These are phyloP conservation scores for Malurus splendens DNA, from an alignment of 2,797 vertebrate species.

Conservation along the genomic window DNA sequence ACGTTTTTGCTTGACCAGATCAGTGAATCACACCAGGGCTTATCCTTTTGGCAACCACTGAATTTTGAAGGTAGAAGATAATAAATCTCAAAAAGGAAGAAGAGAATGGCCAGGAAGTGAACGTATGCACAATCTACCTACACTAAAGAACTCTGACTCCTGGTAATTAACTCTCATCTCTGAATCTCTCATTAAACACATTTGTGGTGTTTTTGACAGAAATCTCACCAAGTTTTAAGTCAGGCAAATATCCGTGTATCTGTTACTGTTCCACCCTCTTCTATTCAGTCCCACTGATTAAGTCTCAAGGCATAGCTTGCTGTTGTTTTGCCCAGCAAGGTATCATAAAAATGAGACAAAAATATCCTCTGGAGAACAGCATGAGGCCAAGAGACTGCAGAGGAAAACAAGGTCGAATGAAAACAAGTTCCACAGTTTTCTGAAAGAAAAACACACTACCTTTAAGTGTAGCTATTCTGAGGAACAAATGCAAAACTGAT, in stretches of 20 bases:
- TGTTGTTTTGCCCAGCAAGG: not conserved
- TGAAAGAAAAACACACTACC: not conserved
- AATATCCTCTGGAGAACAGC: not conserved
- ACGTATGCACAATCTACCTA: not conserved
- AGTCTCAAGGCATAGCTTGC: not conserved
- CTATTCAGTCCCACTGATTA: not conserved
- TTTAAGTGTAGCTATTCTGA: not conserved
- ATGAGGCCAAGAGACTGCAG: not conserved
- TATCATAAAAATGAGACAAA: not conserved
- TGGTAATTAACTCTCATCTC: not conserved
- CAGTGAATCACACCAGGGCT: not conserved
- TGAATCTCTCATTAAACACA: not conserved
- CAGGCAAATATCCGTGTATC: not conserved
- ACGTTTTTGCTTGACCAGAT: not conserved
- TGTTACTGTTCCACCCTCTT: not conserved
- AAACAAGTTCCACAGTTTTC: not conserved
- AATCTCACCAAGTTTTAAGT: not conserved
- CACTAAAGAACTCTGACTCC: not conserved
- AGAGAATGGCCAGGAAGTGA: not conserved
- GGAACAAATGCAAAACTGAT: not conserved
- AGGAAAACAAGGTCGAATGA: not conserved
- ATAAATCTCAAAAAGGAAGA: not conserved
- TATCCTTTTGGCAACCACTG: not conserved
- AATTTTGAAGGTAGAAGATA: not conserved
- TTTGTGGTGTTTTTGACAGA: not conserved